phyloP scores from a whole-genome alignment of 2,113 vertebrate genomes.

The Cavia aperea region DNA sequence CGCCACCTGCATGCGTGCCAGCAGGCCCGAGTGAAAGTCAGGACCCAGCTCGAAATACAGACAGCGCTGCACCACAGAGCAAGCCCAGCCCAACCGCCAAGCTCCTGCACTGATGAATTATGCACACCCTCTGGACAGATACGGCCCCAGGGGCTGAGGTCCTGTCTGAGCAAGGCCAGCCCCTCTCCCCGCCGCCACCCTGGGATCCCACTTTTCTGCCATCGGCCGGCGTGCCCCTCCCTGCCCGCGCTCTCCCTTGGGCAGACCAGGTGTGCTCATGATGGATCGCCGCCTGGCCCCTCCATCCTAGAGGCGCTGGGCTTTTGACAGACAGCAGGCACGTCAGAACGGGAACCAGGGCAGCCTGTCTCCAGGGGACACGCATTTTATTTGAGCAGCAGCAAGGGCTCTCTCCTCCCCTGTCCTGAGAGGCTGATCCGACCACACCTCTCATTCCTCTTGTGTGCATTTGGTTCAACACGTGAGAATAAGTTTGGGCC shows the following conservation, averaged over 20 bases:
- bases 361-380: slow-evolving; percentile 40
- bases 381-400: not conserved
- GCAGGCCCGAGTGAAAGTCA: not conserved
- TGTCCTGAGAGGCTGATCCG: slow-evolving; percentile 76
- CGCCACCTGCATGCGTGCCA: not conserved
- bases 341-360: slow-evolving; percentile 52
- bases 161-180: slow-evolving; percentile 28
- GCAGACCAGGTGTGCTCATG: slow-evolving; percentile 65
- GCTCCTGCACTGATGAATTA: not conserved
- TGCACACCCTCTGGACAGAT: not conserved
- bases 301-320: slow-evolving; percentile 16
- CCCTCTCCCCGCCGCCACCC: not conserved
- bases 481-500: not conserved
- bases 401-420: slow-evolving; percentile 45
- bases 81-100: slow-evolving; percentile 31
- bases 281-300: slow-evolving; percentile 52
- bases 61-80: slow-evolving; percentile 13
- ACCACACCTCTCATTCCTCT: slow-evolving; percentile 46
- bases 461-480: not conserved
- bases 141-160: slow-evolving; percentile 14
- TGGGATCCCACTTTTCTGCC: not conserved
- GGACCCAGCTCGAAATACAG: not conserved
- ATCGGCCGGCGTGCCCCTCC: not conserved
- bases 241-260: slow-evolving; percentile 46
- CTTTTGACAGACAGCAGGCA: slow-evolving; percentile 49